Evolutionary conservation across 1,140 invertebrate species (phyloP).

Genomic region (Drosophila neocordata): DNA sequence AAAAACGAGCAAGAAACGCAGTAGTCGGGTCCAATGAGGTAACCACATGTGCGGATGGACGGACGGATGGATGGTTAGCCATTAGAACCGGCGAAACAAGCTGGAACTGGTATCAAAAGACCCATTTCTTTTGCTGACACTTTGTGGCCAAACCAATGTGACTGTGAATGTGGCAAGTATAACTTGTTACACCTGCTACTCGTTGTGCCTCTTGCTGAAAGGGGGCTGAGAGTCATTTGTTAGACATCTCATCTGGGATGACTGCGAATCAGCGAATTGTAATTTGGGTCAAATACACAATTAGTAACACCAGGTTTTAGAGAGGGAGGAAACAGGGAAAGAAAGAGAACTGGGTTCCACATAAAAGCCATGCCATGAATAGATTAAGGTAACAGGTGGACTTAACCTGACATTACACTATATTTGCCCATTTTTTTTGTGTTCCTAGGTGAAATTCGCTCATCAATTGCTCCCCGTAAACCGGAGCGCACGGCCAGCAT

Average conservation of each 20-base stretch:
- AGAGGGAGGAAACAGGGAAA: slow-evolving; percentile 2
- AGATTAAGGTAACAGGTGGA: slow-evolving; percentile 27
- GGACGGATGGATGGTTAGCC: slow-evolving; percentile 21
- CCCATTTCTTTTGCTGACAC: slow-evolving; percentile 72
- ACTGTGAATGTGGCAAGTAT: slow-evolving; percentile 56
- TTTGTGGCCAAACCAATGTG: slow-evolving; percentile 63
- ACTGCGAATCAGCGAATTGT: slow-evolving; percentile 57
- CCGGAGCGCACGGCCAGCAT: slow-evolving; percentile 92
- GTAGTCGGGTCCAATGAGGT: slow-evolving; percentile 60
- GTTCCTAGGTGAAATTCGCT: slow-evolving; percentile 87
- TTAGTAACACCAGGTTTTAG: slow-evolving; percentile 47
- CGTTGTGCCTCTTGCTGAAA: background rate
- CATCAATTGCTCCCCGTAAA: slow-evolving; percentile 89
- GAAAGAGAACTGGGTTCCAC: background rate
- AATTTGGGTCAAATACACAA: slow-evolving; percentile 78
- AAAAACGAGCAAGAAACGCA: background rate
- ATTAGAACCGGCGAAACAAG: slow-evolving; percentile 56
- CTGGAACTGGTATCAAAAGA: slow-evolving; percentile 37
- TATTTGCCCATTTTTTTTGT: background rate
- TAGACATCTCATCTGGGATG: slow-evolving; percentile 39
- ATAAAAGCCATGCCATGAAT: slow-evolving; percentile 38
- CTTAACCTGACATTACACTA: background rate
- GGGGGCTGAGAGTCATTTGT: slow-evolving; percentile 46
- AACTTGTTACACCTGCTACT: slow-evolving; percentile 78
- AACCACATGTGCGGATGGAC: slow-evolving; percentile 56